Percentiles rank a stretch among this genome's conserved stretches.
Evolutionary conservation across 2,113 vertebrate genomes (phyloP).

Genomic region (Heterotis niloticus): DNA sequence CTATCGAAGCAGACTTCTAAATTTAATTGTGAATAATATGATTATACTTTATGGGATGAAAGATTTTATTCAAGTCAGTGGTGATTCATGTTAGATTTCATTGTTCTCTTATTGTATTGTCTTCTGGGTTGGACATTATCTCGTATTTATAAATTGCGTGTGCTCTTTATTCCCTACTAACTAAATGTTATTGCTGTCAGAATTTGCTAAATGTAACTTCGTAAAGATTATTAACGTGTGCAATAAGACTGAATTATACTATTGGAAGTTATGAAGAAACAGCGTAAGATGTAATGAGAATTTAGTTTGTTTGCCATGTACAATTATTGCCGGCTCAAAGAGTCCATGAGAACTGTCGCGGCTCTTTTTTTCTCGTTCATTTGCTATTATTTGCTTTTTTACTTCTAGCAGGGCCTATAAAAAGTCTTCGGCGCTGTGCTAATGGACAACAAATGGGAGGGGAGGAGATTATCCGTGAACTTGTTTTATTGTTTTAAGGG

Average conservation of each 20-base stretch:
- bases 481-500: too few species aligned
- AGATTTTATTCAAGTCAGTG: slow-evolving; percentile 56
- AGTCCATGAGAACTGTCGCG: slow-evolving; percentile 48
- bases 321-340: slow-evolving; percentile 35
- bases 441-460: too few species aligned
- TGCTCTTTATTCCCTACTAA: slow-evolving; percentile 68
- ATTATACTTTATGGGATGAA: slow-evolving; percentile 16
- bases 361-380: slow-evolving; percentile 44
- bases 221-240: slow-evolving; percentile 94
- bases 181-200: slow-evolving; percentile 84
- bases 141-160: slow-evolving; percentile 77
- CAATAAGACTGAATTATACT: slow-evolving; percentile 89
- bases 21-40: slow-evolving; percentile 40
- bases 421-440: too few species aligned
- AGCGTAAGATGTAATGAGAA: slow-evolving; percentile 81
- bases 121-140: slow-evolving; percentile 69
- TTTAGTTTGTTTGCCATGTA: slow-evolving; percentile 65
- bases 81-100: slow-evolving; percentile 21
- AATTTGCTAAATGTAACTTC: slow-evolving; percentile 75
- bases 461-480: too few species aligned
- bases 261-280: slow-evolving; percentile 88
- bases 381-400: slow-evolving; percentile 48
- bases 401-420: slow-evolving; percentile 39
- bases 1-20: slow-evolving; percentile 58
- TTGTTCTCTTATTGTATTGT: slow-evolving; percentile 69